A percentile compares a stretch with the other conserved stretches of the same genome.
Conservation (phyloP, 2,113 vertebrate species). For the Bujurquina vittata region DNA sequence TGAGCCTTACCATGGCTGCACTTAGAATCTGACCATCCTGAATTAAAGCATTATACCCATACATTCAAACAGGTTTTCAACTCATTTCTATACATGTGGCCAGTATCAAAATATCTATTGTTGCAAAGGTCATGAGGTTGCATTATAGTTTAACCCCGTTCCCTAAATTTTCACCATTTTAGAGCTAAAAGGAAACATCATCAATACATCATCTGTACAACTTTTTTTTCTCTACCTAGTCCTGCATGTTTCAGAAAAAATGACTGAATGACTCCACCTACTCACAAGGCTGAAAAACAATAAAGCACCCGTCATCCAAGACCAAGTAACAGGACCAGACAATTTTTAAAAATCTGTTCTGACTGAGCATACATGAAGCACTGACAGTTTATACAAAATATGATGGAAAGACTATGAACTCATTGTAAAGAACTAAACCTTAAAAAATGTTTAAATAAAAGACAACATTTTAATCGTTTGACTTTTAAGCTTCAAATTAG, state of each 20-base stretch:
- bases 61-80: neutral
- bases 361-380: slow-evolving; percentile 28
- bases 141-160: too few relatives aligned
- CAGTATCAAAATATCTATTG: too few relatives aligned
- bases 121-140: too few relatives aligned
- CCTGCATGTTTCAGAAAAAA: neutral
- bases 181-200: too few relatives aligned
- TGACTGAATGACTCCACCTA: neutral
- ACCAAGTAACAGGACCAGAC: slow-evolving; percentile 24
- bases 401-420: slow-evolving; percentile 7
- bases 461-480: neutral
- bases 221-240: neutral
- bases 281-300: neutral
- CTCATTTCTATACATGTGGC: too few relatives aligned
- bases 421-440: neutral
- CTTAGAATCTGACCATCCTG: neutral
- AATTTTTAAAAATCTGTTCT: slow-evolving; percentile 12
- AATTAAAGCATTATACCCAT: neutral
- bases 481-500: neutral
- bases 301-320: slow-evolving; percentile 15
- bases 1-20: neutral
- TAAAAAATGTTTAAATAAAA: neutral
- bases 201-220: neutral
- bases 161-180: too few relatives aligned
- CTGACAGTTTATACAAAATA: slow-evolving; percentile 18